Base-by-base conservation (phyloP, 2,113 vertebrate species). In the Platysteira castanea region DNA sequence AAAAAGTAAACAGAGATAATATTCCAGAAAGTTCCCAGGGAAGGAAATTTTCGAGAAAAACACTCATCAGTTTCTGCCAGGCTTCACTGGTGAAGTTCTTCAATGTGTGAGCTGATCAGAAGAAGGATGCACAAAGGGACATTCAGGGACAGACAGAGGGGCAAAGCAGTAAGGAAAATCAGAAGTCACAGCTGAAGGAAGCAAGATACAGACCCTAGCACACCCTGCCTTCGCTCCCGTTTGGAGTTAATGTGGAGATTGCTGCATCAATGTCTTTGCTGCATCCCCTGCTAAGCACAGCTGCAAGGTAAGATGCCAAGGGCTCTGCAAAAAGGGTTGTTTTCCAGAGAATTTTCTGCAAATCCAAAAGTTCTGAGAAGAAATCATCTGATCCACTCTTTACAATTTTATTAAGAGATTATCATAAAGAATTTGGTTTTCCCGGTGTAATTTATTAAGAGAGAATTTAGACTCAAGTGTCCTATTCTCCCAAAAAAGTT, bases 271-370 rank as follows among this genome's bases (percentile, higher is more conserved):
- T 3, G 4, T 7, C 17, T 77, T 80, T 65, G 3, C 3, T 9
- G 0, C 22, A 13, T 41, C 52, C 14, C 16, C 11, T 60, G 44
- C 15, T 35, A 44, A 79, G 17, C 28, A 64, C 16, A 80, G 37
- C 7, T 49, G 21, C 21, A 52, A 59, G 21, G n/a, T 44, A 11
- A 60, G 15, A 30, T 68, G 2, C 4, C 22, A 70, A 49, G 10
- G 18, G 2, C 7, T 63, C 27, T 63, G 27, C 8, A 63, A 42
- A 74, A 76, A 44, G 3, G 2, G 1, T 16, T 3, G 3, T 3
- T 77, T 85, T 44, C 16, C 37, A 31, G 20, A 68, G 11, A 59
- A 30, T 21, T 76, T 84, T n/a, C 37, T 61, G 7, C 23, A 84
- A 39, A 41, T 27, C 5, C 14, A 54, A 9, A 6, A 59, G 4